Evolutionary conservation across 2,113 vertebrate genomes (phyloP).

Genomic region (Hemicordylus capensis): DNA sequence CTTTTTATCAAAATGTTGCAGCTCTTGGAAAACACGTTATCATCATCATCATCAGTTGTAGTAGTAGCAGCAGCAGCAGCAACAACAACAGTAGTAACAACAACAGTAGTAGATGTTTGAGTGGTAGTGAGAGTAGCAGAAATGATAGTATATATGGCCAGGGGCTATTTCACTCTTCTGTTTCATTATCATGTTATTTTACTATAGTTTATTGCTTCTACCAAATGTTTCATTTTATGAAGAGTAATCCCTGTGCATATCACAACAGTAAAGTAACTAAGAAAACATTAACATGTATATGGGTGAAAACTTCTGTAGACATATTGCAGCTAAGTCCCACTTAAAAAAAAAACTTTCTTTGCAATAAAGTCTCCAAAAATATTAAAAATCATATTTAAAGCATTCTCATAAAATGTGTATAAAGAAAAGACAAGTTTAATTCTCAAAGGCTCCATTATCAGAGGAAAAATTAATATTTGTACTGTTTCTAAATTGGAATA

Average conservation of each 20-base stretch:
- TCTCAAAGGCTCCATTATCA: constrained; percentile 87
- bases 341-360: constrained; percentile 75
- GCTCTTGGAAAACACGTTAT: too few relatives aligned
- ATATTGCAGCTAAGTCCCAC: constrained; percentile 79
- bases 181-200: background rate
- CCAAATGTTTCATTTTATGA: constrained; percentile 31
- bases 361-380: constrained; percentile 87
- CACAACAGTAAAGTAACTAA: constrained; percentile 75
- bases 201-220: constrained; percentile 32
- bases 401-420: constrained; percentile 79
- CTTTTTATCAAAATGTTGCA: too few relatives aligned
- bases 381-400: constrained; percentile 90
- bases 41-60: too few relatives aligned
- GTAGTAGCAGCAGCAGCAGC: too few relatives aligned
- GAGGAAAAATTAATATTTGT: constrained; percentile 89
- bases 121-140: background rate
- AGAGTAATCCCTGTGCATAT: constrained; percentile 66
- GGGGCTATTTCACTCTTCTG: background rate
- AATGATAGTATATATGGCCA: background rate
- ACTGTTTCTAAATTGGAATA: constrained; percentile 86
- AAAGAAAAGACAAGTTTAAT: constrained; percentile 81
- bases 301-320: constrained; percentile 81
- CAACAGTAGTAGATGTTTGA: background rate
- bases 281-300: constrained; percentile 77
- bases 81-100: background rate